phyloP scores from a whole-genome alignment of 2,797 vertebrate species.

The Paramormyrops hopkinsi region DNA sequence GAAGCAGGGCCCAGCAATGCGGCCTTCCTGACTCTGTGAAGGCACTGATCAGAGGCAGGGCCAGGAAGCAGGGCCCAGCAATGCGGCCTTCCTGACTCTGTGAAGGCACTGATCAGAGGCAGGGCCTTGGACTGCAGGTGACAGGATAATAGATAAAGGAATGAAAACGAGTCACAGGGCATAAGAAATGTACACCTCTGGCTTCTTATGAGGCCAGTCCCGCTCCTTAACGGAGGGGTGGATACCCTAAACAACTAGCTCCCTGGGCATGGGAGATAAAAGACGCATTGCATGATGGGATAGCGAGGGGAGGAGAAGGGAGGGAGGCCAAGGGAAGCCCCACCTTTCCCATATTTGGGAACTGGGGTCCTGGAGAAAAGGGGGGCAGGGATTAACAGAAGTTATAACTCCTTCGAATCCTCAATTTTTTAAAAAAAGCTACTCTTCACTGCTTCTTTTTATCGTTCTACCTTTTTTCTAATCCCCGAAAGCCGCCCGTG shows the following conservation, averaged over 20 bases:
- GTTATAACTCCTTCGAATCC: slow-evolving; percentile 22
- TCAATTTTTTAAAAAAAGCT: slow-evolving; percentile 1
- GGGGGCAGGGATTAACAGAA: slow-evolving; percentile 28
- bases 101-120: slow-evolving; percentile 34
- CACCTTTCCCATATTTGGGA: not conserved
- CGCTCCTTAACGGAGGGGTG: slow-evolving; percentile 43
- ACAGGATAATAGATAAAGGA: slow-evolving; percentile 37
- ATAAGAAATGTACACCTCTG: slow-evolving; percentile 43
- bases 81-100: not conserved
- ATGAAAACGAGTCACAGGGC: slow-evolving; percentile 27
- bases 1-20: not conserved
- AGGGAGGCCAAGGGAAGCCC: not conserved
- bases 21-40: too few species aligned
- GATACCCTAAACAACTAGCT: slow-evolving; percentile 39
- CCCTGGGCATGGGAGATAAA: slow-evolving; percentile 29
- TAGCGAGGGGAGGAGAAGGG: slow-evolving; percentile 1
- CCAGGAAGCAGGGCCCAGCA: not conserved
- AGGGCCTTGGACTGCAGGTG: slow-evolving; percentile 20
- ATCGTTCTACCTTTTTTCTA: slow-evolving; percentile 7
- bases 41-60: not conserved
- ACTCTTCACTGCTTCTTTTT: slow-evolving; percentile 8
- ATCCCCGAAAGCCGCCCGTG: slow-evolving; percentile 7
- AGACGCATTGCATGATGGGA: slow-evolving; percentile 17
- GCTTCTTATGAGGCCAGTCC: slow-evolving; percentile 30
- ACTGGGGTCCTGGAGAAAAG: slow-evolving; percentile 19